Evolutionary conservation across 1,140 invertebrate species (phyloP).

Genomic region (Drosophila sproati): DNA sequence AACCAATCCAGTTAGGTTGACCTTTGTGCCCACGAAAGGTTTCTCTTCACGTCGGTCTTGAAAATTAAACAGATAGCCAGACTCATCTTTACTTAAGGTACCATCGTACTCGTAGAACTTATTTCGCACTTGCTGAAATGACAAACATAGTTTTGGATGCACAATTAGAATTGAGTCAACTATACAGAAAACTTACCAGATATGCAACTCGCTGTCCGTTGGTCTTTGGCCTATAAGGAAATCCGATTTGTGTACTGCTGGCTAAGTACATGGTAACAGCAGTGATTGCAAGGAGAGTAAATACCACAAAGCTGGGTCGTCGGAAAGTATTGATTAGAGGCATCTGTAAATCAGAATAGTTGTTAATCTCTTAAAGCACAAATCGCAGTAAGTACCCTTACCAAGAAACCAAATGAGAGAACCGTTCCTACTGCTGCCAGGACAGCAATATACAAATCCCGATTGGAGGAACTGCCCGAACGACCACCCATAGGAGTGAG

Average conservation of each 20-base stretch:
- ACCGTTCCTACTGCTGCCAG: conserved; percentile 84
- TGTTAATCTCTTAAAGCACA: not conserved
- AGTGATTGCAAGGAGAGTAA: conserved; percentile 85
- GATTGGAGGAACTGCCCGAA: conserved; percentile 86
- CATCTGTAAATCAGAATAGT: conserved; percentile 35
- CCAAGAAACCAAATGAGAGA: conserved; percentile 68
- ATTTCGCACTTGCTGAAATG: conserved; percentile 87
- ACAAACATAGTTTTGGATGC: not conserved
- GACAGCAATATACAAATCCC: conserved; percentile 86
- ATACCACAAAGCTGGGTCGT: conserved; percentile 55
- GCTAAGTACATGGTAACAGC: conserved; percentile 85
- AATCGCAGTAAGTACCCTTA: conserved; percentile 6
- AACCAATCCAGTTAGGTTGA: conserved; percentile 85
- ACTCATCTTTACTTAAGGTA: conserved; percentile 85
- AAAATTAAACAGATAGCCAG: conserved; percentile 89
- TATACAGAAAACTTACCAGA: conserved; percentile 85
- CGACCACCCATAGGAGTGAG: conserved; percentile 89
- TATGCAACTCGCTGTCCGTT: conserved; percentile 89
- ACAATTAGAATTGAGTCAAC: not conserved
- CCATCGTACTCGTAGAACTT: conserved; percentile 87
- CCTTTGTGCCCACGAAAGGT: conserved; percentile 84
- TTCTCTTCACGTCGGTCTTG: conserved; percentile 89
- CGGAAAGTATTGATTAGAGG: conserved; percentile 75
- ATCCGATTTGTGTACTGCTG: conserved; percentile 89
- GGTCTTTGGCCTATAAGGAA: conserved; percentile 90